Conservation (phyloP, 1,140 invertebrate species). For the Apocrypta bakeri region DNA sequence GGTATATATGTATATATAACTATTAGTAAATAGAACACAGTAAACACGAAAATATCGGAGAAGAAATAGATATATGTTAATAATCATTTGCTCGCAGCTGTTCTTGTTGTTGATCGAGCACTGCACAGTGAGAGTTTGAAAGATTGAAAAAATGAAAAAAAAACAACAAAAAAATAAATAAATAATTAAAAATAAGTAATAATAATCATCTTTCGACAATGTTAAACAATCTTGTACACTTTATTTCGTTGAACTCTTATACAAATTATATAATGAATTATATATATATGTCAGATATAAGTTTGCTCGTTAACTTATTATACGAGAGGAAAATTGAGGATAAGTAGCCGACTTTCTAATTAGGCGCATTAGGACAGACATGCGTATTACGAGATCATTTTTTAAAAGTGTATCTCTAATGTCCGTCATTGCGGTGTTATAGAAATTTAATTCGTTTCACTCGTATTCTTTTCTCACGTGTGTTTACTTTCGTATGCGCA, state of each 20-base stretch:
- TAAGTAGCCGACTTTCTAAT: background rate
- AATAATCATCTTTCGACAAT: background rate
- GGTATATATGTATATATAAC: too few relatives aligned
- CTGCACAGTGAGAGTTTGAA: conserved; percentile 28
- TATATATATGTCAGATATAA: background rate
- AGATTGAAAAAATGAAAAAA: too few relatives aligned
- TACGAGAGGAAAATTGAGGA: background rate
- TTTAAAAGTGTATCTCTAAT: background rate
- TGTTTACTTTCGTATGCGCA: too few relatives aligned
- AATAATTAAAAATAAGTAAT: too few relatives aligned
- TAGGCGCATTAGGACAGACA: background rate
- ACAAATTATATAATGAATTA: conserved; percentile 10
- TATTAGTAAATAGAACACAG: background rate
- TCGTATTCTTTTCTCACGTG: background rate
- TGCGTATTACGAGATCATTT: background rate
- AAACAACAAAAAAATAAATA: too few relatives aligned
- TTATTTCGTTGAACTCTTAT: background rate
- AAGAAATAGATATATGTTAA: conserved; percentile 7
- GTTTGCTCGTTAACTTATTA: background rate
- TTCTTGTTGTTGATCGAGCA: conserved; percentile 13
- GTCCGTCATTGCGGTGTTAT: background rate
- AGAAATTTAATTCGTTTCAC: background rate
- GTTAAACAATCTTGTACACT: background rate
- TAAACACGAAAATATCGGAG: background rate
- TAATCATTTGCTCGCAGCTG: conserved; percentile 26